Evolutionary conservation across 1,140 invertebrate species (phyloP), one percentile per base, ranked within the genome.

Genomic region (Chrysopa pallens): DNA sequence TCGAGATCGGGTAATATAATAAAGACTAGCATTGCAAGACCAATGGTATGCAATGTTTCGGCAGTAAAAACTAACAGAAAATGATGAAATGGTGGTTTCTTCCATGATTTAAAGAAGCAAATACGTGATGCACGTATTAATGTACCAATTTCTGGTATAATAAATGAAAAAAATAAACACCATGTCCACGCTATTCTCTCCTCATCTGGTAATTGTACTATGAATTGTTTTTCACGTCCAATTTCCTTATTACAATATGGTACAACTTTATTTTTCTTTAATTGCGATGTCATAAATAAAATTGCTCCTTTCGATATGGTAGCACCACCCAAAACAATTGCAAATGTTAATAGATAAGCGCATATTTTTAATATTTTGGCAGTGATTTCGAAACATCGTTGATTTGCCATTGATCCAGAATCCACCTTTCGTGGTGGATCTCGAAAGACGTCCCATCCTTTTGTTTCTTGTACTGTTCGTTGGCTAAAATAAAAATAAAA

Each of bases 371-470:
- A 71, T 46, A 87, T 66, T 61, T 84, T 83, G 28, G 91, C 80
- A 33, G 84, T 87, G 52, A 85, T 69, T 53, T 89, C 84, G 46
- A 89, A 66, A 60, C 84, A 90, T 59, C 73, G 76, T 60, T 89
- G 84, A 56, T 78, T 85, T 40, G 83, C 84, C 74, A 85, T 85
- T 27, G 85, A 89, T 39, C 84, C 84, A 46, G 82, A 85, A 59
- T 90, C 85, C 53, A 79, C 74, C 59, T 88, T 87, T 43, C 78
- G 78, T 7, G 88, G 88, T 41, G 87, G 80, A 60, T 88, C 80
- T 55, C 87, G 68, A 66, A 94, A 94, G 11, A 92, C 86, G 70
- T 94, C 89, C 89, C 89, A 94, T 75, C 81, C 84, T 80, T 91
- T 91, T 44, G 84, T 89, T 59, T 91, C 86, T 54, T 74, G 73